These are phyloP conservation scores for Limnothrissa miodon DNA, from an alignment of 2,113 vertebrate species.

Conservation along the genomic window DNA sequence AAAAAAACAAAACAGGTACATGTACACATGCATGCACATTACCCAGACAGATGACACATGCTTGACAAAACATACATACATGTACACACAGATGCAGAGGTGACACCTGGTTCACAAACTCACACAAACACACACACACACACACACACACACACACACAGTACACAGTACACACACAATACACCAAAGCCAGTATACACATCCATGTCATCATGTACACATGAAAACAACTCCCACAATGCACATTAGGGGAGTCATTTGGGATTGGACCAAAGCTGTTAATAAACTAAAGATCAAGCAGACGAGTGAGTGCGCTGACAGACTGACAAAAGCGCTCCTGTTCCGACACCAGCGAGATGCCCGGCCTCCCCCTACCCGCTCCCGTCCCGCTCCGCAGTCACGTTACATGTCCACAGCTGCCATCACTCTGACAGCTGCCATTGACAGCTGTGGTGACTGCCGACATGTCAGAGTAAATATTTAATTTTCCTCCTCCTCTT, in stretches of 20 bases:
- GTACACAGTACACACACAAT: no score
- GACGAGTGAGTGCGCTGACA: neutral
- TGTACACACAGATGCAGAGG: neutral
- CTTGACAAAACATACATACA: conserved; percentile 28
- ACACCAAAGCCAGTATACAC: no score
- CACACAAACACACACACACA: neutral
- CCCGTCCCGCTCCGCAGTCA: neutral
- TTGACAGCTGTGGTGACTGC: neutral
- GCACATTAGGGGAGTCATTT: neutral
- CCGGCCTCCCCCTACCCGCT: no score
- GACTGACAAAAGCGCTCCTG: neutral
- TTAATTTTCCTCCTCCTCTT: conserved; percentile 3
- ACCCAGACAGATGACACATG: no score
- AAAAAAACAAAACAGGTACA: no score
- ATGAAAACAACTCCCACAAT: neutral
- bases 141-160: conserved; percentile 9
- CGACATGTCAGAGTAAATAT: conserved; percentile 13
- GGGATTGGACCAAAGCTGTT: neutral
- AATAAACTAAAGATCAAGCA: neutral
- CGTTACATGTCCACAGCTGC: neutral
- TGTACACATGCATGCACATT: no score
- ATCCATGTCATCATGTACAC: no score
- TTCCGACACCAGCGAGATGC: no score
- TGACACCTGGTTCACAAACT: no score
- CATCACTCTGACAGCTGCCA: neutral